Evolutionary conservation across 2,797 vertebrate species (phyloP), one percentile per base, ranked within the genome.

Genomic region (Takifugu ocellatus): DNA sequence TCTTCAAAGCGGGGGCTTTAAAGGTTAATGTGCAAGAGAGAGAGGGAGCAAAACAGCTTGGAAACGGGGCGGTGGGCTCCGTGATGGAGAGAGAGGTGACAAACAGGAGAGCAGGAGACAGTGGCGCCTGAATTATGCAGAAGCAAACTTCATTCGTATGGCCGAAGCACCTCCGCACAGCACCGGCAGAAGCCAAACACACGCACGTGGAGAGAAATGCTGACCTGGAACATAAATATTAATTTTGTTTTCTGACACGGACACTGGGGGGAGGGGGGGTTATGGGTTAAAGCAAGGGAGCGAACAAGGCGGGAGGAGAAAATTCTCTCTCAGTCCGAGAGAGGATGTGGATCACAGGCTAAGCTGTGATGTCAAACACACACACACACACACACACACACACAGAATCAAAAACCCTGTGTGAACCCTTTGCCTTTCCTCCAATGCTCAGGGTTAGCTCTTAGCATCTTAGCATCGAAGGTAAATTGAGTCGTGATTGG

Each of bases 121-220:
- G 77, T 49, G 74, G 63, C 44, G 49, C 70, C 65, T 85, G 73
- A 85, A 87, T 87, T 68, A 85, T 87, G 83, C 79, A 88, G 55
- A 61, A 21, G 64, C 56, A 75, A 79, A 62, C 68, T 74, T 78
- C 74, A 68, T 83, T 84, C 67, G 71, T 59, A 82, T 74, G 78
- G 79, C 76, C 72, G 52, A 78, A 69, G 66, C 71, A 70, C 68
- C 62, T 48, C 21, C 21, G 8, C 52, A 67, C 70, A 53, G 51
- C 55, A 61, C 64, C 73, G 66, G 61, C 65, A 63, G 11, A 27
- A 21, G n/a, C 49, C 45, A 9, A 17, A 21, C 17, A 24, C 36
- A 54, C 46, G 42, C 11, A 39, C 12, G 36, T 39, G 49, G 51
- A 36, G 48, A 51, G 26, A 53, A 16, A 44, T 25, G 33, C 33